Evolutionary conservation across 2,888 invertebrate genomes (phyloP), one percentile per base, ranked within the genome.

Genomic region (Amphimallon solstitiale): DNA sequence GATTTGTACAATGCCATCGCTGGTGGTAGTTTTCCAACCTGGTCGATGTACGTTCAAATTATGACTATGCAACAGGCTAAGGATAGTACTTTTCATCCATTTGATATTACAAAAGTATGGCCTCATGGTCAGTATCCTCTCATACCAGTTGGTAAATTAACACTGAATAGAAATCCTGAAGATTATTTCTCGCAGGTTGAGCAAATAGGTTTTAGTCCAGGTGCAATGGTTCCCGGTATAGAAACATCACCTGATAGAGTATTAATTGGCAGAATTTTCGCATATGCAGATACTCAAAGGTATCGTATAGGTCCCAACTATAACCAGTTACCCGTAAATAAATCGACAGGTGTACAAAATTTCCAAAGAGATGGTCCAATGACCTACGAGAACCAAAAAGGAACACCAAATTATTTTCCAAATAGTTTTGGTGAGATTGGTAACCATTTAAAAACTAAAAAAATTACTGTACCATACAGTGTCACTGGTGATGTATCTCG

Each of bases 131-230:
- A 96, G 0, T 97, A 86, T 81, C 97, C 97, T 1, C 84, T 97
- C 68, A 92, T 95, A 70, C 92, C 90, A 3, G 94, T 97, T 0
- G 97, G 97, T 1, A 91, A 91, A 82, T 77, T 98, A 73, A 91
- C 92, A 0, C 84, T 97, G 61, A 91, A 97, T 81, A 88, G 90
- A 69, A 97, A 97, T 81, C 96, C 97, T 0, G 89, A 88, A 72
- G 96, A 97, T 81, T 97, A 97, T 82, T 97, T 97, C 80, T 89
- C 93, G 15, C 96, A 97, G 81, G 92, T 97, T 40, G 97, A 98
- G 81, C 97, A 97, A 81, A 85, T 93, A 65, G 97, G 96, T 1
- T 97, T 96, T 82, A 91, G 91, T 75, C 97, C 97, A 0, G 89
- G 94, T 2, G 92, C 96, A 80, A 80, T 97, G 85, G 89, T 95